Percentiles rank a stretch among this genome's conserved stretches.
Conservation (phyloP, 2,888 invertebrate genomes). For the Metellina segmentata region DNA sequence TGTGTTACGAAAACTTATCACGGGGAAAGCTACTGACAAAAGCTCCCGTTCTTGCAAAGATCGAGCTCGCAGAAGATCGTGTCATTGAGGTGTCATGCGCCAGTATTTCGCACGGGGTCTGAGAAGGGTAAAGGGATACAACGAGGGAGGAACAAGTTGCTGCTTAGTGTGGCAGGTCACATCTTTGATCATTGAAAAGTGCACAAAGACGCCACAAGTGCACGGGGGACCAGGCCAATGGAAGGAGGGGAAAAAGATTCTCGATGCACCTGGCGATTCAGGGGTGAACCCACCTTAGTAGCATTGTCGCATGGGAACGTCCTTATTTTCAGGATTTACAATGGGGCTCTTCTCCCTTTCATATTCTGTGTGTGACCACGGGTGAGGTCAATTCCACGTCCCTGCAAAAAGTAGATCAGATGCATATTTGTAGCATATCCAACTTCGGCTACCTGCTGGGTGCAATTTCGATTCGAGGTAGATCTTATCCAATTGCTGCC, state of each 20-base stretch:
- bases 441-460: too few relatives aligned
- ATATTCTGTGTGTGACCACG: neutral
- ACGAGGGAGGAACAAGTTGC: neutral
- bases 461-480: too few relatives aligned
- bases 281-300: neutral
- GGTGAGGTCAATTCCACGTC: neutral
- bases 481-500: too few relatives aligned
- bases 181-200: conserved; percentile 6
- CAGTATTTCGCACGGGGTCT: neutral
- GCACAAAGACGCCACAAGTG: conserved; percentile 36
- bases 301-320: conserved; percentile 57
- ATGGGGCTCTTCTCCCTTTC: neutral
- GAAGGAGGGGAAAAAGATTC: neutral
- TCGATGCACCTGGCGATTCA: conserved; percentile 16
- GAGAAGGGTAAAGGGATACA: conserved; percentile 3
- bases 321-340: conserved; percentile 11
- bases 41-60: too few relatives aligned
- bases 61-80: too few relatives aligned
- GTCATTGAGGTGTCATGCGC: neutral
- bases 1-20: too few relatives aligned
- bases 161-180: conserved; percentile 16
- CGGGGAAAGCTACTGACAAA: too few relatives aligned
- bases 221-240: neutral
- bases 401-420: too few relatives aligned
- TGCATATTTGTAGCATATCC: too few relatives aligned